phyloP scores from a whole-genome alignment of 2,113 vertebrate species.

The Gallinago undulata region DNA sequence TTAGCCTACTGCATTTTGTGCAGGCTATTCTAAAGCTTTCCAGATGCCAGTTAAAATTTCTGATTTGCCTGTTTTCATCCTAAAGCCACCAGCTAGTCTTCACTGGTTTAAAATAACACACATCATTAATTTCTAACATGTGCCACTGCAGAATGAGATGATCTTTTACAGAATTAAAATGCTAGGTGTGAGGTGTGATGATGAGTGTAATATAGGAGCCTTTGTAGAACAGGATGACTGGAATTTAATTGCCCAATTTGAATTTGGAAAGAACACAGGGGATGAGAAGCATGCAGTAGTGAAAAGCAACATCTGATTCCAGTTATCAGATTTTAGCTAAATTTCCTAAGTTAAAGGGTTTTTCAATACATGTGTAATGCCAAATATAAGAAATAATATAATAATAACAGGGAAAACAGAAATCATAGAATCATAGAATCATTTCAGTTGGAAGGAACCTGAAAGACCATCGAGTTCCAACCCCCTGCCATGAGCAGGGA shows the following conservation, averaged over 20 bases:
- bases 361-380: not conserved
- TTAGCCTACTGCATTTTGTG: not conserved
- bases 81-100: not conserved
- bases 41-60: not conserved
- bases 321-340: not conserved
- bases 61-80: not conserved
- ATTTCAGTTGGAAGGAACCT: too few species aligned
- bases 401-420: not conserved
- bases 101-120: not conserved
- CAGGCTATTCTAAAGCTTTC: not conserved
- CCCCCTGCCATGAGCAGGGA: too few species aligned
- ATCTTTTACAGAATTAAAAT: not conserved
- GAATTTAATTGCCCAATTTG: not conserved
- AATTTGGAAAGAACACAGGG: not conserved
- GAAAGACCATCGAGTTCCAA: too few species aligned
- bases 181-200: not conserved
- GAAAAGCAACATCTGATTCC: constrained; percentile 10
- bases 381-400: not conserved
- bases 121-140: not conserved
- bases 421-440: not conserved
- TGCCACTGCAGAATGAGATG: not conserved
- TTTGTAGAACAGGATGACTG: not conserved
- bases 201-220: not conserved
- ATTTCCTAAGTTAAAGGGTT: not conserved
- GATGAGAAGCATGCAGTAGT: not conserved